Evolutionary conservation across 2,113 vertebrate species (phyloP).

Genomic region (Empidonax alnorum): DNA sequence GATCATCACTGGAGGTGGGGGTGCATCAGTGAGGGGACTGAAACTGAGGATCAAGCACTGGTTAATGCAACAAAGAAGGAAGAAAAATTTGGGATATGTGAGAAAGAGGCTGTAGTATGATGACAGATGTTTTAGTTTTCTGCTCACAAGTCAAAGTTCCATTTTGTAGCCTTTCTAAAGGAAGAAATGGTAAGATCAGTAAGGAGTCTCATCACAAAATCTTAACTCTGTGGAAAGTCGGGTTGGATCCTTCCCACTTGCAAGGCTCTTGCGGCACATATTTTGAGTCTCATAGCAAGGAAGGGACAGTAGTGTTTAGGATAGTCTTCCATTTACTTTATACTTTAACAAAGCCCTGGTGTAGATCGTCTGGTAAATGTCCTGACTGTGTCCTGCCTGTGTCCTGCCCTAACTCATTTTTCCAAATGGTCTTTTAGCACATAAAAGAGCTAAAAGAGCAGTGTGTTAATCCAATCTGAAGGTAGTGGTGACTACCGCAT

Average conservation of each 20-base stretch:
- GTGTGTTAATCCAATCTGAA: not conserved
- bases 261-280: not conserved
- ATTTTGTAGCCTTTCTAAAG: not conserved
- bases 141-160: not conserved
- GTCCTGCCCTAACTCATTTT: not conserved
- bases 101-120: not conserved
- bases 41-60: not conserved
- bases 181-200: not conserved
- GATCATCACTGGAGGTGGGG: not conserved
- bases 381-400: not conserved
- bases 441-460: not conserved
- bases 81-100: not conserved
- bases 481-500: not conserved
- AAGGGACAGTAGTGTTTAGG: not conserved
- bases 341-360: not conserved
- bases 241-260: not conserved
- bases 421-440: not conserved
- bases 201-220: not conserved
- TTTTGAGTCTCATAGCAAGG: not conserved
- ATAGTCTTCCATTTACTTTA: not conserved
- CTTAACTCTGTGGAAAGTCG: not conserved
- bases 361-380: not conserved
- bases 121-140: not conserved
- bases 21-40: not conserved
- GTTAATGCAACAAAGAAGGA: not conserved